Evolutionary conservation across 2,113 vertebrate species (phyloP).

Genomic region (Nothoprocta perdicaria): DNA sequence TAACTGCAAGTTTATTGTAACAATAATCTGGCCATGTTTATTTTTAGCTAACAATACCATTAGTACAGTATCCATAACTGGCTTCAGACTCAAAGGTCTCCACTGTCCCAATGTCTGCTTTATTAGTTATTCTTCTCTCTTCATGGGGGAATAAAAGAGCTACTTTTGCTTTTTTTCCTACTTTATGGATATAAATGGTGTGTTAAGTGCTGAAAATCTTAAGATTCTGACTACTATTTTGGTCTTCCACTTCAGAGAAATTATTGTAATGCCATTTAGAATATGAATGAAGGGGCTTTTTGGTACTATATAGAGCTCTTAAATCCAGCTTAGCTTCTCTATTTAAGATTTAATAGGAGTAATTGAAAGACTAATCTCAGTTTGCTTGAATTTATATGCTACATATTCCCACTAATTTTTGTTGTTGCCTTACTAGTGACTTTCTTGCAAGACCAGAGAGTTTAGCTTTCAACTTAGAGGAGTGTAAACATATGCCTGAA

Average conservation of each 20-base stretch:
- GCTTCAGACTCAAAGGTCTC: neutral
- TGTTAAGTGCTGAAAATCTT: neutral
- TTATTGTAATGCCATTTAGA: neutral
- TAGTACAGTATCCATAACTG: neutral
- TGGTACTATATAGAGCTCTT: neutral
- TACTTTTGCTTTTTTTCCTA: neutral
- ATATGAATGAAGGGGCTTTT: neutral
- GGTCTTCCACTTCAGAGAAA: neutral
- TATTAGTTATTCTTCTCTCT: neutral
- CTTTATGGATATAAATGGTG: neutral
- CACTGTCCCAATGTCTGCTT: neutral
- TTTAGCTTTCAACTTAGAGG: neutral
- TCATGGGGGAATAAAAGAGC: neutral
- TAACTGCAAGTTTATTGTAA: neutral
- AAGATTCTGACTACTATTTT: neutral
- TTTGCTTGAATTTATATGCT: neutral
- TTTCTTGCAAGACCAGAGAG: neutral
- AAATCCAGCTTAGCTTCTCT: neutral
- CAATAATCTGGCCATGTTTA: neutral
- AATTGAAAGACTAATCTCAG: neutral
- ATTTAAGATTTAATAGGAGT: neutral
- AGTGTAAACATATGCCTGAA: neutral
- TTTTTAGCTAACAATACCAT: neutral
- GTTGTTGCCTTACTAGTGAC: neutral
- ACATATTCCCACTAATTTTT: neutral